Percentiles rank a stretch among this genome's conserved stretches.
These are phyloP conservation scores for Ia io DNA, from an alignment of 2,113 vertebrate species.

Conservation along the genomic window DNA sequence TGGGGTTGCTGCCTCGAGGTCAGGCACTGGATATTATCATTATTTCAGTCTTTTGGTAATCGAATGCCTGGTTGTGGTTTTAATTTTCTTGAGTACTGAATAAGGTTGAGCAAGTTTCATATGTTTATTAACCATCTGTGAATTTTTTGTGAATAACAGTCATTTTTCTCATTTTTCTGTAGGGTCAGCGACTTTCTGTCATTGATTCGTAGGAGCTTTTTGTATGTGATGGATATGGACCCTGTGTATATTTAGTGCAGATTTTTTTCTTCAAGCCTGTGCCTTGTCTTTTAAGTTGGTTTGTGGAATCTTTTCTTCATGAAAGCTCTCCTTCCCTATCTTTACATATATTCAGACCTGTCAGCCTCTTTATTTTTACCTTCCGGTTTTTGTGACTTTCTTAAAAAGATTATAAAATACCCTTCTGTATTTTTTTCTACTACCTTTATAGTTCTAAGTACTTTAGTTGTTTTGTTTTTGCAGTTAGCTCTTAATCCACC, in stretches of 20 bases:
- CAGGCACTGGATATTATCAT: fast-evolving
- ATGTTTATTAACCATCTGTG: neutral
- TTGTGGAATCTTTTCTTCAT: neutral
- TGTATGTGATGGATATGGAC: neutral
- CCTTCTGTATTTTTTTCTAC: neutral
- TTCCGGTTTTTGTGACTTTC: neutral
- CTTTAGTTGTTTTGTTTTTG: neutral
- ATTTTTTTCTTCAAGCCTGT: neutral
- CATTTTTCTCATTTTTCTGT: neutral
- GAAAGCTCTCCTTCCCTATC: neutral
- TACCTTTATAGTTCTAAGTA: neutral
- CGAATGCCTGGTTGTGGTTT: fast-evolving
- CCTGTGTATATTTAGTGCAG: neutral
- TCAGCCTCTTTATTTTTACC: neutral
- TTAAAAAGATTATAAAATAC: neutral
- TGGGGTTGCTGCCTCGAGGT: no score
- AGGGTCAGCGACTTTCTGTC: neutral
- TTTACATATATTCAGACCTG: neutral
- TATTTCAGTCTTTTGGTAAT: neutral
- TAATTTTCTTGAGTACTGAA: neutral
- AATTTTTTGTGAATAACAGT: neutral
- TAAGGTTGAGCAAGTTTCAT: neutral
- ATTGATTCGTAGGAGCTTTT: neutral
- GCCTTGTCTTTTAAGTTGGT: neutral
- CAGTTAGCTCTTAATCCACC: neutral